Evolutionary conservation across 2,888 invertebrate genomes (phyloP).

Genomic region (Mythimna lalbum): DNA sequence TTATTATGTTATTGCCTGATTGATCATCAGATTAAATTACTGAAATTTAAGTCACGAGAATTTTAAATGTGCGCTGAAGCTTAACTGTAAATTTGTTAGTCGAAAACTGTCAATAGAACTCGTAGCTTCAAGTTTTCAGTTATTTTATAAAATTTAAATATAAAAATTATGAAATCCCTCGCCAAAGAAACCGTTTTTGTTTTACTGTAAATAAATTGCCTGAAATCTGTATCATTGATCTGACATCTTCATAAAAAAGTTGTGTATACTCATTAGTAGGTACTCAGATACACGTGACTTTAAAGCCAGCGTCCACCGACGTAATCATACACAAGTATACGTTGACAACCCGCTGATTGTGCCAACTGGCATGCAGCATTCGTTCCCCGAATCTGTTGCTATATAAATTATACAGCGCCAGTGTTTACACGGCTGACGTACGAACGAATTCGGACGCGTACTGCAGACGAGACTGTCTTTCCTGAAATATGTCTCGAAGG

Average conservation of each 20-base stretch:
- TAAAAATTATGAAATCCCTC: background rate
- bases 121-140: background rate
- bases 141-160: background rate
- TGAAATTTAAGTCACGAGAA: constrained; percentile 12
- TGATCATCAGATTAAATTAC: constrained; percentile 62
- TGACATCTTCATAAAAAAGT: constrained; percentile 15
- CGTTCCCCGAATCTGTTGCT: constrained; percentile 65
- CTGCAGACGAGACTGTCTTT: constrained; percentile 38
- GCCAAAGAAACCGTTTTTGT: constrained; percentile 20
- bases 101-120: background rate
- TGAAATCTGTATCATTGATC: constrained; percentile 28
- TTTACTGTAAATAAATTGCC: constrained; percentile 13
- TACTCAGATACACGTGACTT: constrained; percentile 53
- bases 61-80: background rate
- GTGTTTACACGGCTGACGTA: constrained; percentile 57
- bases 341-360: constrained; percentile 66
- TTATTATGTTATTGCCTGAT: constrained; percentile 64
- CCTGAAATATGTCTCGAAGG: constrained; percentile 39
- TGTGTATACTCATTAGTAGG: constrained; percentile 16
- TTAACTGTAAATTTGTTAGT: background rate
- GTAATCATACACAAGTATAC: constrained; percentile 41
- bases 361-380: constrained; percentile 79
- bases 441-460: constrained; percentile 35
- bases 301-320: constrained; percentile 48
- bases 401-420: constrained; percentile 51